Percentiles rank a stretch among this genome's conserved stretches.
Conservation (phyloP, 1,140 invertebrate genomes). For the Contarinia nasturtii region DNA sequence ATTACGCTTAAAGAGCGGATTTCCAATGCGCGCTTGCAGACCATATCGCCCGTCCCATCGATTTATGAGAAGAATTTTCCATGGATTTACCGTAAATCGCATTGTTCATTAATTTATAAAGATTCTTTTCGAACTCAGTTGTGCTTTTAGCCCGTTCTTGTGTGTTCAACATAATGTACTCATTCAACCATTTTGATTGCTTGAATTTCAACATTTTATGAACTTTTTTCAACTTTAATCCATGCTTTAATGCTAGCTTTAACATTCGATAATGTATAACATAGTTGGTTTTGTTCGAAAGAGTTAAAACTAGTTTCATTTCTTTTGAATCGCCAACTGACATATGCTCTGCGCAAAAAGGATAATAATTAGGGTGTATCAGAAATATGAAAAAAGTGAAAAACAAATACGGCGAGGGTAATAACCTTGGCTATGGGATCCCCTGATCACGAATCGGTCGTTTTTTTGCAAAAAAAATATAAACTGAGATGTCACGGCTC, state of each 20-base stretch:
- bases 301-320: conserved; percentile 18
- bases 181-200: conserved; percentile 26
- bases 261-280: conserved; percentile 29
- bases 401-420: too few species aligned
- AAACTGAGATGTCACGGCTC: too few species aligned
- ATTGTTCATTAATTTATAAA: conserved; percentile 30
- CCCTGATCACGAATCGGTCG: too few species aligned
- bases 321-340: conserved; percentile 7
- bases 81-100: conserved; percentile 28
- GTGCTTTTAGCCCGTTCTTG: conserved; percentile 15
- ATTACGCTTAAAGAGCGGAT: conserved; percentile 21
- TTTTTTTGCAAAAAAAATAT: too few species aligned
- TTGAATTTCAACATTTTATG: conserved; percentile 29
- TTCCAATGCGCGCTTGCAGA: conserved; percentile 16
- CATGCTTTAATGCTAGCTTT: conserved; percentile 25
- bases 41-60: conserved; percentile 16
- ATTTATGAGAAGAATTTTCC: conserved; percentile 24
- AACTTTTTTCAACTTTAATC: conserved; percentile 26
- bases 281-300: conserved; percentile 24
- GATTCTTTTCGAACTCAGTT: conserved; percentile 29
- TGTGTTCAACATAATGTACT: conserved; percentile 27
- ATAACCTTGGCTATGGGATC: too few species aligned
- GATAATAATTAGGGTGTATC: conserved; percentile 29
- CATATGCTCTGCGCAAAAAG: conserved; percentile 24
- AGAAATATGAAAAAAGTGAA: too few species aligned